phyloP scores from a whole-genome alignment of 1,140 invertebrate genomes.

The Atopsyche davidsoni region DNA sequence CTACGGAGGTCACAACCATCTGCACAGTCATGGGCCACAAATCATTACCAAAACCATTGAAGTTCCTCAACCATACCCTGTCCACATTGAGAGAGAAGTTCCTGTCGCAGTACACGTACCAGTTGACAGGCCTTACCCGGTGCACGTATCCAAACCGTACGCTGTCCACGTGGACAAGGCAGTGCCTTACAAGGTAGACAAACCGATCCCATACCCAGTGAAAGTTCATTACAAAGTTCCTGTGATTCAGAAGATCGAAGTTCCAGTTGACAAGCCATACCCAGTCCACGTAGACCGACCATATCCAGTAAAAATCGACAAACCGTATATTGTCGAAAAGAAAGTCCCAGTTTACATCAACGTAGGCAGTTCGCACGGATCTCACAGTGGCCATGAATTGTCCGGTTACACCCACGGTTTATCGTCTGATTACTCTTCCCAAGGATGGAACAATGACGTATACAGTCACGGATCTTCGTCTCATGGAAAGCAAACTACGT shows the following conservation, averaged over 20 bases:
- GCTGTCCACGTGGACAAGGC: conserved; percentile 44
- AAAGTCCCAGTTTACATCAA: conserved; percentile 34
- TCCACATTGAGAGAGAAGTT: conserved; percentile 35
- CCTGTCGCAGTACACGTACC: conserved; percentile 34
- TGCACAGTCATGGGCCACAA: too few species aligned
- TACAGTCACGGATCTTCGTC: too few species aligned
- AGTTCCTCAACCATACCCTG: conserved; percentile 38
- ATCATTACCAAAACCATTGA: conserved; percentile 34
- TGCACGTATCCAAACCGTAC: conserved; percentile 33
- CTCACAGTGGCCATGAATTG: too few species aligned
- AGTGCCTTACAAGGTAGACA: conserved; percentile 36
- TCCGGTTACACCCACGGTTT: too few species aligned
- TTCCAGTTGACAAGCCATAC: conserved; percentile 33
- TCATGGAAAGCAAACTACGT: too few species aligned
- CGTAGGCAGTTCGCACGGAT: background rate
- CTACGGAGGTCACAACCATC: conserved; percentile 19
- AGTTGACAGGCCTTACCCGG: conserved; percentile 34
- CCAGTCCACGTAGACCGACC: conserved; percentile 35
- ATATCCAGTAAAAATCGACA: conserved; percentile 42
- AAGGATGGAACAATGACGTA: too few species aligned
- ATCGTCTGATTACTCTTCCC: too few species aligned
- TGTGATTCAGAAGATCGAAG: conserved; percentile 32
- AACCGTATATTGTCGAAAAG: conserved; percentile 48
- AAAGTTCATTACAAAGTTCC: conserved; percentile 37
- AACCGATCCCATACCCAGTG: conserved; percentile 36